Conservation (phyloP, 1,140 invertebrate species). For the Pogonus chalceus region DNA sequence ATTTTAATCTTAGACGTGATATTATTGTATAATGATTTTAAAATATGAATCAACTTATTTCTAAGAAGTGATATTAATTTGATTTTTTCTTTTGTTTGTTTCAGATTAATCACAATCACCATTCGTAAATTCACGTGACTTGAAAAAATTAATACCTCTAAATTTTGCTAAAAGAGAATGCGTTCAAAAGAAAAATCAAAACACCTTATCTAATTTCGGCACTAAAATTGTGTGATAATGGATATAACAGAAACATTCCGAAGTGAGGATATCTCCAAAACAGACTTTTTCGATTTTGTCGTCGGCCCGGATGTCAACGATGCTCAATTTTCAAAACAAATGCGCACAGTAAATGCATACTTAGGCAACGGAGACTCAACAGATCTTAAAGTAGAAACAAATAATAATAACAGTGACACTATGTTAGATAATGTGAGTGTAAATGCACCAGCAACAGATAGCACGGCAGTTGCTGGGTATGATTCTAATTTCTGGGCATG, state of each 20-base stretch:
- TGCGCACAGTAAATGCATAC: constrained; percentile 50
- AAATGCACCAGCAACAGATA: constrained; percentile 31
- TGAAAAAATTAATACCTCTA: constrained; percentile 3
- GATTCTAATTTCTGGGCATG: constrained; percentile 61
- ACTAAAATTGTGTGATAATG: constrained; percentile 40
- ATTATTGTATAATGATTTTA: too few species aligned
- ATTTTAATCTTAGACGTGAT: too few species aligned
- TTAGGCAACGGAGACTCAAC: constrained; percentile 37
- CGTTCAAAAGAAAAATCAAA: not conserved
- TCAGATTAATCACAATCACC: constrained; percentile 8
- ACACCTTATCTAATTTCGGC: constrained; percentile 14
- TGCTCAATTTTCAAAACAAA: constrained; percentile 49
- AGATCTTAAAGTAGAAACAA: constrained; percentile 50
- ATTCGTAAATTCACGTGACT: not conserved
- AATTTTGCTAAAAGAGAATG: not conserved
- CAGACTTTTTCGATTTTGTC: constrained; percentile 79
- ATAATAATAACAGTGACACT: constrained; percentile 46
- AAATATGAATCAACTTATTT: too few species aligned
- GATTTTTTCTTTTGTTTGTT: constrained; percentile 3
- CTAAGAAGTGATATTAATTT: too few species aligned
- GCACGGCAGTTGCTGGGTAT: constrained; percentile 34
- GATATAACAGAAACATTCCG: constrained; percentile 70
- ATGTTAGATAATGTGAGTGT: constrained; percentile 32
- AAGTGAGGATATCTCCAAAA: constrained; percentile 60
- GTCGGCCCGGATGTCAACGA: constrained; percentile 60